These are phyloP conservation scores for Magallana angulata DNA, from an alignment of 1,140 invertebrate species.

Conservation along the genomic window DNA sequence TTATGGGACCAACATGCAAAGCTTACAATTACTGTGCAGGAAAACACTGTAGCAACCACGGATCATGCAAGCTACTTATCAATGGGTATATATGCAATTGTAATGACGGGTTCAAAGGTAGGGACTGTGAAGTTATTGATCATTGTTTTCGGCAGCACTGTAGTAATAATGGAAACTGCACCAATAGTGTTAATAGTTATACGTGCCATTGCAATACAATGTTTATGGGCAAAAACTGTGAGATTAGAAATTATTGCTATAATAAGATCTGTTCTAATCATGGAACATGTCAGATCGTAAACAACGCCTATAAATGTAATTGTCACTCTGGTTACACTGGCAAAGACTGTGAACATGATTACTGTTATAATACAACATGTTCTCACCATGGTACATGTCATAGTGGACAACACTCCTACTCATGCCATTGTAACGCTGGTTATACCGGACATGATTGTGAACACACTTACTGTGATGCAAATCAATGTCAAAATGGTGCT, in stretches of 20 bases:
- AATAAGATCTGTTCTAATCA: neutral
- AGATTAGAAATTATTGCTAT: neutral
- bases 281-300: too few species aligned
- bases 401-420: neutral
- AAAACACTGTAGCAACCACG: neutral
- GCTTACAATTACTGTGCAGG: conserved; percentile 50
- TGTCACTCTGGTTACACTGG: too few species aligned
- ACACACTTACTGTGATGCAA: too few species aligned
- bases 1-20: conserved; percentile 93
- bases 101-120: neutral
- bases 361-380: neutral
- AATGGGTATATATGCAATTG: neutral
- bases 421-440: too few species aligned
- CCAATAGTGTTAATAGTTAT: neutral
- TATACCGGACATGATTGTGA: too few species aligned
- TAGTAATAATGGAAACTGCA: neutral
- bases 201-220: neutral
- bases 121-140: neutral
- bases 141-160: neutral
- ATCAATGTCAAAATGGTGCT: too few species aligned
- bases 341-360: neutral
- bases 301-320: too few species aligned
- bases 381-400: neutral
- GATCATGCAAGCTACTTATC: neutral
- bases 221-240: neutral